Conservation (phyloP, 1,140 invertebrate species). For the Marisa cornuarietis region DNA sequence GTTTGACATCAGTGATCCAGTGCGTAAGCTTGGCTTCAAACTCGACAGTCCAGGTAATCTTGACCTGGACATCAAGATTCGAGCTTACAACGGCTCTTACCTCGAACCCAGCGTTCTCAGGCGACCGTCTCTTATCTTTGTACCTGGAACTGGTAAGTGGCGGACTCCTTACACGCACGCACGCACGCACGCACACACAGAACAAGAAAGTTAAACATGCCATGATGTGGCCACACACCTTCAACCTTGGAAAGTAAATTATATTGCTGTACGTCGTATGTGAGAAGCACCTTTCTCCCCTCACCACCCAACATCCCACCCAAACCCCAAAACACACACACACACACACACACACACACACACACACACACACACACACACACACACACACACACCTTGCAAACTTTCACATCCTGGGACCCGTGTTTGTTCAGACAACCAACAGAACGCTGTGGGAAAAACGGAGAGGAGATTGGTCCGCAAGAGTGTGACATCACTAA, state of each 20-base stretch:
- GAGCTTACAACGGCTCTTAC: slow-evolving; percentile 26
- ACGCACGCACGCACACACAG: no score
- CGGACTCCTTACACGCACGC: not conserved
- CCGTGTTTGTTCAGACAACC: not conserved
- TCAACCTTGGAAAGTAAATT: no score
- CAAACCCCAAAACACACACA: no score
- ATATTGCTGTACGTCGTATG: no score
- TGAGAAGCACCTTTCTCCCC: no score
- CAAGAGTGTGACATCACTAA: slow-evolving; percentile 25
- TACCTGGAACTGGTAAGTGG: slow-evolving; percentile 30
- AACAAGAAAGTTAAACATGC: no score
- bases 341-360: no score
- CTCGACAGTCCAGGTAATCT: slow-evolving; percentile 25
- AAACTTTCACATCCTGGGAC: no score
- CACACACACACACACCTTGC: no score
- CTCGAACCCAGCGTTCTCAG: slow-evolving; percentile 17
- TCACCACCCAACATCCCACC: no score
- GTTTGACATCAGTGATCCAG: slow-evolving; percentile 19
- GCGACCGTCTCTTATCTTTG: slow-evolving; percentile 31
- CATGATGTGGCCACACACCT: no score
- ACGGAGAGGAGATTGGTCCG: slow-evolving; percentile 12
- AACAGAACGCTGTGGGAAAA: slow-evolving; percentile 12
- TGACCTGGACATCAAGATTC: slow-evolving; percentile 33
- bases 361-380: no score
- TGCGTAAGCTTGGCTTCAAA: slow-evolving; percentile 24